phyloP scores from a whole-genome alignment of 2,797 vertebrate genomes.

The Lacerta agilis region DNA sequence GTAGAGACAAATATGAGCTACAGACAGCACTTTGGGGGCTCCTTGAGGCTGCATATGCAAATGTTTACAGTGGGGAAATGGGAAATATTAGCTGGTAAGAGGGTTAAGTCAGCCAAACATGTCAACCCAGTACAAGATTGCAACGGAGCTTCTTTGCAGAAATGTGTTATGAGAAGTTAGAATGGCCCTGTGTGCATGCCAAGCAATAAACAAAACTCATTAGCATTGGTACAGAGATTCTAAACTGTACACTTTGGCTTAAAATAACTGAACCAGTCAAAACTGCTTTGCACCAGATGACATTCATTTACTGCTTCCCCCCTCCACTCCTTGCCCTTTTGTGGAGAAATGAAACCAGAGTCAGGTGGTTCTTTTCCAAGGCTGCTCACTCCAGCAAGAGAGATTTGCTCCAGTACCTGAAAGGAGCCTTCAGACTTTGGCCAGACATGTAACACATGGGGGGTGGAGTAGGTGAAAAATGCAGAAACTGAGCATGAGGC shows the following conservation, averaged over 20 bases:
- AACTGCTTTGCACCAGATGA: conserved; percentile 10
- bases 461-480: background rate
- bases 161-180: background rate
- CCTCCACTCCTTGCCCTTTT: background rate
- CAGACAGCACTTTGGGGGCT: background rate
- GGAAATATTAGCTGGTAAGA: background rate
- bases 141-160: background rate
- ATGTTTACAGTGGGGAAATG: background rate
- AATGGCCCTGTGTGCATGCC: background rate
- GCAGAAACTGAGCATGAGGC: background rate
- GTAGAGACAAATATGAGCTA: background rate
- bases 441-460: background rate
- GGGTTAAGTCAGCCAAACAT: background rate
- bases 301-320: background rate
- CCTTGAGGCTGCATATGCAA: background rate
- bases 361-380: background rate
- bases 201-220: conserved; percentile 14
- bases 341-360: conserved; percentile 26
- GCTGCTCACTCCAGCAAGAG: background rate
- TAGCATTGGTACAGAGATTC: background rate
- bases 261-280: background rate
- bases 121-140: background rate
- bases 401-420: background rate
- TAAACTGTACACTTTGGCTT: background rate
- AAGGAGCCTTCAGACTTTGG: background rate